Conservation (phyloP, 1,140 invertebrate species). For the Cataglyphis hispanica region DNA sequence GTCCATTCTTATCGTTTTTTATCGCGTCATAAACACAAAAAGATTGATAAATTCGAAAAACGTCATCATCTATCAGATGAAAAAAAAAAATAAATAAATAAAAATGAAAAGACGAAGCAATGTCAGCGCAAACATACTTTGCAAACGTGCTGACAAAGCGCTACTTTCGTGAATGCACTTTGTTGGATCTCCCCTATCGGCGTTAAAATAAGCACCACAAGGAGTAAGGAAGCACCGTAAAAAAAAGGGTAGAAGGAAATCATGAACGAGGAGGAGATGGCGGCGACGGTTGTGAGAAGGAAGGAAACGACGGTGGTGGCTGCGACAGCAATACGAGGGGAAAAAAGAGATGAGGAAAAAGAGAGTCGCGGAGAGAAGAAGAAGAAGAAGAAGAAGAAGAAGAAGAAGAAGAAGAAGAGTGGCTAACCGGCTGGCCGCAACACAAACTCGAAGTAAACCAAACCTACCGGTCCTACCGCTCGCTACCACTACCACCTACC, state of each 20-base stretch:
- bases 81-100: not conserved
- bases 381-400: conserved; percentile 55
- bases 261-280: conserved; percentile 64
- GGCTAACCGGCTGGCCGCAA: conserved; percentile 71
- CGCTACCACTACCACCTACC: conserved; percentile 71
- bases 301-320: conserved; percentile 64
- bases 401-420: conserved; percentile 68
- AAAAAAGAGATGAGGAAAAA: conserved; percentile 37
- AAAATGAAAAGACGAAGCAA: not conserved
- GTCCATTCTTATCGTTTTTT: conserved; percentile 49
- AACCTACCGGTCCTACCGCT: conserved; percentile 78
- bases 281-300: conserved; percentile 54
- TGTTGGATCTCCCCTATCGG: conserved; percentile 13
- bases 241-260: conserved; percentile 38
- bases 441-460: conserved; percentile 74
- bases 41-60: not conserved
- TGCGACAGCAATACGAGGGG: conserved; percentile 15
- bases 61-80: not conserved
- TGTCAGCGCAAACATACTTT: conserved; percentile 2
- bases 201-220: conserved; percentile 64
- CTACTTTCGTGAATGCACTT: conserved; percentile 46
- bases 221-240: conserved; percentile 21
- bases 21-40: conserved; percentile 13
- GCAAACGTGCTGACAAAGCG: not conserved
- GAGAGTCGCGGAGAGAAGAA: not conserved